Evolutionary conservation across 2,113 vertebrate species (phyloP), one percentile per base, ranked within the genome.

Genomic region (Acrocephalus arundinaceus): DNA sequence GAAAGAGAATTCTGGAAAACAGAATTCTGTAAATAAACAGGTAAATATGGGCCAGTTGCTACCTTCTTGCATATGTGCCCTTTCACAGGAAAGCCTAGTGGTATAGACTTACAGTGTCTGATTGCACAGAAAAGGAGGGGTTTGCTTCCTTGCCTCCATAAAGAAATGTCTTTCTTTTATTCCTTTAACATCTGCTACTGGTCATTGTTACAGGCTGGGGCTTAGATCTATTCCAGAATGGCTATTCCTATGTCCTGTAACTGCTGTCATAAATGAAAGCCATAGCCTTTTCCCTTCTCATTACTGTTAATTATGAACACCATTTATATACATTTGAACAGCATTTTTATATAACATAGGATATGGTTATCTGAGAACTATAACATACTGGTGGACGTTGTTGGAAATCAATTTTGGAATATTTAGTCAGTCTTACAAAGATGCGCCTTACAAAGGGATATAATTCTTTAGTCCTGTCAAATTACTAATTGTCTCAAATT

Each of bases 141-240:
- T 67, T 67, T 83, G 20, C 63, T 39, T 35, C 35, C 35, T 35
- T 35, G 35, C 35, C 35, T 35, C 35, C 35, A 35, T 35, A 35
- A 35, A 35, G 35, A 35, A 35, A 20, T 46, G 51, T 62, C 63
- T 85, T 89, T 72, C 73, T 93, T 85, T 54, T 83, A 66, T 54
- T 93, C 43, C 63, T 1, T 0, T 90, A 83, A 88, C 82, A 80
- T 95, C 92, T 97, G 90, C 92, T 96, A 80, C 88, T 74, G 92
- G 94, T 95, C 92, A 88, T 58, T 12, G 14, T 72, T 85, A 57
- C 45, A 75, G 77, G 41, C 45, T 1, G 18, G 18, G 33, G 46
- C 46, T 94, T 92, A 91, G 78, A 95, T 96, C 85, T 91, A 89
- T 91, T 76, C 48, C 90, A 91, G 66, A 87, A 65, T 20, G 62